Conservation (phyloP, 2,797 vertebrate genomes). For the Oreochromis grahami region DNA sequence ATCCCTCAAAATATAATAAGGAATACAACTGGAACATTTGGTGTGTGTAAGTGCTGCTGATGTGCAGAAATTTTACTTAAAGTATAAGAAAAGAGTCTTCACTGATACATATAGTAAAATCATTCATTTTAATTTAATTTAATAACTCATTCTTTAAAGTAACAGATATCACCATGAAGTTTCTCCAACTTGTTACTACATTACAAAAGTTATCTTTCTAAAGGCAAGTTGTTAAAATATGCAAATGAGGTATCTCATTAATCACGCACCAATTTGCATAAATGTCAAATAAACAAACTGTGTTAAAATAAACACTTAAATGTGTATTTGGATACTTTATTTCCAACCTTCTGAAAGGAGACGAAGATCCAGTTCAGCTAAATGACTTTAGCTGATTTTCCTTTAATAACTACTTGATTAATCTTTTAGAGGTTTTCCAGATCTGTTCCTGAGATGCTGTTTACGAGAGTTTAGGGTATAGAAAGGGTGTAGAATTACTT, state of each 20-base stretch:
- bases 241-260: not conserved
- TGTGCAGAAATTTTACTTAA: not conserved
- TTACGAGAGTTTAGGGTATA: not conserved
- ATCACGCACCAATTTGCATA: not conserved
- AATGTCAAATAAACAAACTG: not conserved
- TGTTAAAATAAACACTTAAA: not conserved
- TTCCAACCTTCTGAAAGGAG: not conserved
- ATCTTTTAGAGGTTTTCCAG: not conserved
- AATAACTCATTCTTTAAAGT: accelerated
- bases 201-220: not conserved
- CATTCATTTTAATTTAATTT: not conserved
- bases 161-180: not conserved
- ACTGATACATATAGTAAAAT: not conserved
- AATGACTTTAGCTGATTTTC: not conserved
- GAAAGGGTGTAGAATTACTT: slow-evolving; percentile 25
- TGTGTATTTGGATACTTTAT: not conserved
- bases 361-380: not conserved
- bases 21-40: not conserved
- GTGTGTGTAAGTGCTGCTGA: not conserved
- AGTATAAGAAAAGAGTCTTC: not conserved
- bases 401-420: not conserved
- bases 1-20: not conserved
- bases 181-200: not conserved
- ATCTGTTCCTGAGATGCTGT: not conserved
- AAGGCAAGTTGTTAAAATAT: not conserved